A percentile compares a stretch with the other conserved stretches of the same genome.
phyloP scores from a whole-genome alignment of 2,113 vertebrate species.

The Oreochromis tanganicae region DNA sequence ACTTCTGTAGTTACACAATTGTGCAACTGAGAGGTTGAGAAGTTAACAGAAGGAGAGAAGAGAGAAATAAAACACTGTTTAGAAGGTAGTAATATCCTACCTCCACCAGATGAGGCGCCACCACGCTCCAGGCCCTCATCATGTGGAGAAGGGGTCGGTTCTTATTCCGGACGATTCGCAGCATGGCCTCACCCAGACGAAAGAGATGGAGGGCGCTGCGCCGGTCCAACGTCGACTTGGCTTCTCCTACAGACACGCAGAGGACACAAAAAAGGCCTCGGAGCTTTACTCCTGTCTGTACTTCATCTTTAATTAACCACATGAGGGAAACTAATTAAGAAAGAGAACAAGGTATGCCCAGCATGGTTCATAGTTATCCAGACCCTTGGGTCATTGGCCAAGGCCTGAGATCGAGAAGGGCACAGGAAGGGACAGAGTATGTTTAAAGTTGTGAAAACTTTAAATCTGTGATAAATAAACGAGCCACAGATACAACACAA shows the following conservation, averaged over 20 bases:
- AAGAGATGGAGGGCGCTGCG: constrained; percentile 89
- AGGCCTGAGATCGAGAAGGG: background rate
- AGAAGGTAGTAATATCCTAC: constrained; percentile 46
- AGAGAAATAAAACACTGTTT: background rate
- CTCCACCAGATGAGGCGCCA: constrained; percentile 95
- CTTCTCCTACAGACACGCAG: constrained; percentile 74
- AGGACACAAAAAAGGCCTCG: background rate
- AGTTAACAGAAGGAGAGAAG: background rate
- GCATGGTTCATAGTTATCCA: background rate
- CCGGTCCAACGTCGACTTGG: constrained; percentile 85
- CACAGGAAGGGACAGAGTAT: background rate
- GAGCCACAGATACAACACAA: background rate
- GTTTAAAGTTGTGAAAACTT: background rate
- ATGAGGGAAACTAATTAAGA: background rate
- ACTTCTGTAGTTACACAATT: background rate
- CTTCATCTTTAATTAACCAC: background rate
- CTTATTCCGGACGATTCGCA: constrained; percentile 87
- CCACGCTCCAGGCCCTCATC: constrained; percentile 93
- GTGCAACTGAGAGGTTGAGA: background rate
- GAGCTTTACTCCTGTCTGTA: background rate
- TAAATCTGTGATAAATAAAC: background rate
- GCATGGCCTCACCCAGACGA: constrained; percentile 91
- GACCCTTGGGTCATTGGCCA: background rate
- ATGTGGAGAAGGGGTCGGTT: constrained; percentile 85
- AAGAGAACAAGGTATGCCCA: background rate